Evolutionary conservation across 2,113 vertebrate species (phyloP).

Genomic region (Cheirogaleus medius): DNA sequence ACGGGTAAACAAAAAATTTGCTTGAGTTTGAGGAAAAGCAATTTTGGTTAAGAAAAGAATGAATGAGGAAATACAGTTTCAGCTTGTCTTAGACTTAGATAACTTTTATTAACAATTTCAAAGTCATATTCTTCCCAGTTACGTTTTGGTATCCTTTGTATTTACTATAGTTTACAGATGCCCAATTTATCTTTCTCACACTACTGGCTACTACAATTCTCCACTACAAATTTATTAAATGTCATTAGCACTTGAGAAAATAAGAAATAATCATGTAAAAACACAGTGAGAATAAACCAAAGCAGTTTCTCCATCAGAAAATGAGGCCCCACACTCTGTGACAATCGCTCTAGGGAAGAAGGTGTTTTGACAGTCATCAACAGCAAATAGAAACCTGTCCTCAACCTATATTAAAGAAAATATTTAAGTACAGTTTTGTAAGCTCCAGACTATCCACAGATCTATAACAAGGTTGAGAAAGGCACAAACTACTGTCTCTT

Average conservation of each 20-base stretch:
- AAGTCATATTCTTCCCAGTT: constrained; percentile 39
- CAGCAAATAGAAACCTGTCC: constrained; percentile 70
- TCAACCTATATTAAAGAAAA: constrained; percentile 70
- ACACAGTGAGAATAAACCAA: constrained; percentile 52
- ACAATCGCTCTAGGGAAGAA: constrained; percentile 63
- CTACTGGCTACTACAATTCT: constrained; percentile 49
- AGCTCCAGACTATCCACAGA: constrained; percentile 66
- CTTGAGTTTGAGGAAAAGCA: constrained; percentile 46
- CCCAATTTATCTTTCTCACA: constrained; percentile 21
- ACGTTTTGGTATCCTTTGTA: constrained; percentile 59
- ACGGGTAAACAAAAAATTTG: constrained; percentile 38
- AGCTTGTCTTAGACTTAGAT: neutral
- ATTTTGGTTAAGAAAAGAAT: constrained; percentile 36
- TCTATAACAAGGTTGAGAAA: constrained; percentile 72
- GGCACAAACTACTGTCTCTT: constrained; percentile 65
- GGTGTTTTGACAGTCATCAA: constrained; percentile 77
- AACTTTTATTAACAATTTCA: constrained; percentile 44
- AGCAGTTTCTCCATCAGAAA: constrained; percentile 71
- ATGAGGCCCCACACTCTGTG: constrained; percentile 51
- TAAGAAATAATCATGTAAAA: constrained; percentile 72
- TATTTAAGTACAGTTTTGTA: constrained; percentile 75
- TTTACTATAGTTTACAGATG: constrained; percentile 59
- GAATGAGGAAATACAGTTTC: neutral
- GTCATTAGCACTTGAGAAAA: constrained; percentile 68
- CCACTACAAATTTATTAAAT: constrained; percentile 72